A percentile compares a stretch with the other conserved stretches of the same genome.
phyloP scores from a whole-genome alignment of 2,888 invertebrate species.

The Noctua comes region DNA sequence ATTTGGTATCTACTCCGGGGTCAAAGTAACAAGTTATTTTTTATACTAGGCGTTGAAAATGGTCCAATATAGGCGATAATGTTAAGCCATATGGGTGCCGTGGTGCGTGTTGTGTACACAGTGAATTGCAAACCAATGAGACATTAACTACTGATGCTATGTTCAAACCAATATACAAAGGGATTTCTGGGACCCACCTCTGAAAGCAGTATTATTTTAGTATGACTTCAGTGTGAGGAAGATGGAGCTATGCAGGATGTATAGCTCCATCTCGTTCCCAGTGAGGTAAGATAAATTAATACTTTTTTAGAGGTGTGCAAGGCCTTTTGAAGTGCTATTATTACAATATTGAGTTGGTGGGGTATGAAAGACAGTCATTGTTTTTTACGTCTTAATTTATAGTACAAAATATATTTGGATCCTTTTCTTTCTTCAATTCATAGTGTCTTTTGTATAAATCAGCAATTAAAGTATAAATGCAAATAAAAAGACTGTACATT shows the following conservation, averaged over 20 bases:
- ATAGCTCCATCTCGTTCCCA: neutral
- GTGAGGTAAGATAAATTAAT: neutral
- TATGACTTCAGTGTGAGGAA: neutral
- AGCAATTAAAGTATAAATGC: constrained; percentile 44
- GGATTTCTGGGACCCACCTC: neutral
- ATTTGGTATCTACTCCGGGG: constrained; percentile 19
- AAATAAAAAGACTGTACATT: constrained; percentile 65
- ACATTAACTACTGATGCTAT: constrained; percentile 69
- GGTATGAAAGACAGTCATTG: neutral
- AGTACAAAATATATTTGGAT: neutral
- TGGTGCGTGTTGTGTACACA: constrained; percentile 52
- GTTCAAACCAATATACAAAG: constrained; percentile 39
- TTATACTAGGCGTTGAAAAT: neutral
- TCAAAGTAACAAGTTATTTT: neutral
- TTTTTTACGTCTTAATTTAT: neutral
- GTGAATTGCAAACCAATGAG: constrained; percentile 47
- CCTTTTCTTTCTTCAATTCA: too few relatives aligned
- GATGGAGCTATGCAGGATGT: neutral
- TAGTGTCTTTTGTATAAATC: neutral
- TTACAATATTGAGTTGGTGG: constrained; percentile 17
- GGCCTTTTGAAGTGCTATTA: constrained; percentile 26
- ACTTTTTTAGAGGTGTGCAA: neutral
- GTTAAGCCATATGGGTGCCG: constrained; percentile 35
- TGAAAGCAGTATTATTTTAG: neutral
- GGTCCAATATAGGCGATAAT: constrained; percentile 18